Base-by-base conservation (phyloP, 2,797 vertebrate species). In the Acanthopagrus latus region DNA sequence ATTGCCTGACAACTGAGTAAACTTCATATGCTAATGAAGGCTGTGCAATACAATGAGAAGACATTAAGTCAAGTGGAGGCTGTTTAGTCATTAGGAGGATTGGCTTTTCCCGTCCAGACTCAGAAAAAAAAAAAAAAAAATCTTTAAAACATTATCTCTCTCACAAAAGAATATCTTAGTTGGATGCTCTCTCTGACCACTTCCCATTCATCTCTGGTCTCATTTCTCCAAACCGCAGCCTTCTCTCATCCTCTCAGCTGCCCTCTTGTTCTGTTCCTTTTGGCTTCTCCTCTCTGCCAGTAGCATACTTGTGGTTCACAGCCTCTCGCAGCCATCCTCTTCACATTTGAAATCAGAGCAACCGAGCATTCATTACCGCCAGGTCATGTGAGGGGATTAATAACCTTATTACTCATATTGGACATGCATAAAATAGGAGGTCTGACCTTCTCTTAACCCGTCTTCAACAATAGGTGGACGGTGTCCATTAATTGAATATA, bases 341-440 rank as follows among this genome's bases (percentile, higher is more conserved):
- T 57, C 81, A 82, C 58, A 60, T 85, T 67, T 78, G 20, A 80
- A 84, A 78, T 67, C 57, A 62, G 71, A 71, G 68, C 71, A 48
- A 78, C 80, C 78, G 89, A 83, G 66, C 81, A 64, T 65, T 85
- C 78, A 86, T 89, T 90, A 88, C 68, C 76, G 82, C 70, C 58
- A 83, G 85, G 74, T 91, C 85, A 82, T 17, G 56, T 87, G 85
- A 89, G 71, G 76, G 83, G 88, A 93, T 90, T 92, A 92, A 92
- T 90, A 89, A 83, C 82, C 85, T 69, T 88, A 87, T 92, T 91
- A 90, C 82, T 93, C 84, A 86, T 89, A 89, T 82, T 86, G 84
- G 88, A 91, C 86, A 85, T 85, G 88, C 90, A 87, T 84, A 86
- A 90, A 92, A 92, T 84, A 84, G 81, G 38, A 79, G 55, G 47